These are phyloP conservation scores for Polydrusus cervinus DNA, from an alignment of 2,888 invertebrate species.

Conservation along the genomic window DNA sequence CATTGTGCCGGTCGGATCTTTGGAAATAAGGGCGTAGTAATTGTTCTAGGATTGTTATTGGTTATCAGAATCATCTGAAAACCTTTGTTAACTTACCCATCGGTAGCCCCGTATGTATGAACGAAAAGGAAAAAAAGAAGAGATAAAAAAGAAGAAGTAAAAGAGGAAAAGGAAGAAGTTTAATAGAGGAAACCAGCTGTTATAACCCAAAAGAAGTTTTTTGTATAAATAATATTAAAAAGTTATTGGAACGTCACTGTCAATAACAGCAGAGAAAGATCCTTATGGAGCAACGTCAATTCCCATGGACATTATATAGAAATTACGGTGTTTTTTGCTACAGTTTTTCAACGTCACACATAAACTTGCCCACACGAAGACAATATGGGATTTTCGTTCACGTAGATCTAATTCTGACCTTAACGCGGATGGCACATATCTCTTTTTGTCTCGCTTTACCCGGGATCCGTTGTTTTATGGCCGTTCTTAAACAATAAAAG, in stretches of 20 bases:
- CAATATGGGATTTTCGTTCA: conserved; percentile 45
- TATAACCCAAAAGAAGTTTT: too few species aligned
- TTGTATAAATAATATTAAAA: too few species aligned
- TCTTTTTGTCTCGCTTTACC: conserved; percentile 10
- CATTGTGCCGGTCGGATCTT: too few species aligned
- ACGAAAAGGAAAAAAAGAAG: too few species aligned
- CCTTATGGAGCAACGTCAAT: conserved; percentile 53
- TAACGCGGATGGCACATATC: conserved; percentile 21
- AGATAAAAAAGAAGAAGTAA: too few species aligned
- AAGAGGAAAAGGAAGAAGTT: too few species aligned
- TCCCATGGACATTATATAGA: conserved; percentile 56
- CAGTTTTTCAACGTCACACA: conserved; percentile 46
- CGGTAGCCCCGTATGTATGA: too few species aligned
- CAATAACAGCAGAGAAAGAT: conserved; percentile 47
- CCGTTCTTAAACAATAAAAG: background rate
- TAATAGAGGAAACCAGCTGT: too few species aligned
- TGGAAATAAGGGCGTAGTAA: too few species aligned
- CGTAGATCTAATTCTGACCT: conserved; percentile 35
- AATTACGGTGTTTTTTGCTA: conserved; percentile 53
- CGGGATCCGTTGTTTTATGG: background rate
- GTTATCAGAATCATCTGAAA: too few species aligned
- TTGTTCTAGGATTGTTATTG: too few species aligned
- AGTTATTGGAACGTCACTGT: conserved; percentile 25
- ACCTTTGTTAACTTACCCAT: too few species aligned
- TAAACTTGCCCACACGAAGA: conserved; percentile 48